phyloP scores from a whole-genome alignment of 30 jellyfish, hydroid and myxozoan species.

The Mastigias papua region DNA sequence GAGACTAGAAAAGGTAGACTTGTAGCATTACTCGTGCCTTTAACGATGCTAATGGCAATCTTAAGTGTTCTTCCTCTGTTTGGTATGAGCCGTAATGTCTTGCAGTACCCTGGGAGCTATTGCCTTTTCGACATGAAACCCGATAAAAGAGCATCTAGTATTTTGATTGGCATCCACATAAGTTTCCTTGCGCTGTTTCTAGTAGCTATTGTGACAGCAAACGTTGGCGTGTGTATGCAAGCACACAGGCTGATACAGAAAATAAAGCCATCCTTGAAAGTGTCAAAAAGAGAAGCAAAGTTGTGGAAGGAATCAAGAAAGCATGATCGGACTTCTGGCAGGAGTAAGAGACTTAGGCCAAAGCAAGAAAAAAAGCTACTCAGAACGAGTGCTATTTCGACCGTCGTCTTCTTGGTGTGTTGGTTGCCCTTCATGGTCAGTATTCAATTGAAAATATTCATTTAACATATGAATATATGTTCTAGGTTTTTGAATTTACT shows the following conservation, averaged over 20 bases:
- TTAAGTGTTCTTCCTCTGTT: constrained; percentile 58
- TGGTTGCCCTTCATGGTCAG: constrained; percentile 81
- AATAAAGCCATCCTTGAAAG: constrained; percentile 52
- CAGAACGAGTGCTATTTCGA: constrained; percentile 44
- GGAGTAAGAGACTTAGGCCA: constrained; percentile 47
- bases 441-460: not conserved
- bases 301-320: not conserved
- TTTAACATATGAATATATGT: too few species aligned
- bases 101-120: constrained; percentile 89
- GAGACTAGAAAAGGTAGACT: constrained; percentile 42
- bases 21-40: not conserved
- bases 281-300: constrained; percentile 60
- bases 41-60: not conserved
- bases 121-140: constrained; percentile 69
- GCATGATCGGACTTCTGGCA: not conserved
- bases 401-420: constrained; percentile 46
- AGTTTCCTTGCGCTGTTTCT: constrained; percentile 33
- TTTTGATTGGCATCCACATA: constrained; percentile 33
- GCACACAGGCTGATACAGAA: constrained; percentile 57
- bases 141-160: not conserved
- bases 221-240: constrained; percentile 67
- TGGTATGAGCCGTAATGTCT: constrained; percentile 76
- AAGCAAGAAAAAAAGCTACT: constrained; percentile 68
- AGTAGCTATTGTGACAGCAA: constrained; percentile 33
- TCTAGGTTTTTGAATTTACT: too few species aligned